These are phyloP conservation scores for Portunus trituberculatus DNA, from an alignment of 1,140 invertebrate genomes.

Conservation along the genomic window DNA sequence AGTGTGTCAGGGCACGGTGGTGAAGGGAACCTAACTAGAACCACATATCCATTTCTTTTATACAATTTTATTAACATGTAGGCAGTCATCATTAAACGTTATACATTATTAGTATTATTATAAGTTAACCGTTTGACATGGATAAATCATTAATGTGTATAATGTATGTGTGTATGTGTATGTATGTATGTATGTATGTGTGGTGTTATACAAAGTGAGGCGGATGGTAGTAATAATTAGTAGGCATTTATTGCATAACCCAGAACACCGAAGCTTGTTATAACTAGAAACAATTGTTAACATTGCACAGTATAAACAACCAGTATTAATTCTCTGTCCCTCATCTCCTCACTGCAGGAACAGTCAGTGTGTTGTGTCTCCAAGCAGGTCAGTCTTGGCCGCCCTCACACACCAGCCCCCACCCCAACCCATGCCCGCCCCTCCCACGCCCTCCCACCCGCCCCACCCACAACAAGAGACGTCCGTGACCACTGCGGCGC, in stretches of 20 bases:
- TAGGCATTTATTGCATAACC: constrained; percentile 13
- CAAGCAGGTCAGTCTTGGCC: too few species aligned
- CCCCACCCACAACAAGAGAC: too few species aligned
- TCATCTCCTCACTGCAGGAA: not conserved
- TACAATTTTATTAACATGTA: constrained; percentile 24
- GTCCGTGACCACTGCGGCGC: too few species aligned
- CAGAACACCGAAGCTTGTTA: not conserved
- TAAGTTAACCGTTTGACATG: not conserved
- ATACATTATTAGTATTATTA: constrained; percentile 1
- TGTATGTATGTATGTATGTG: not conserved
- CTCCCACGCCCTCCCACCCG: too few species aligned
- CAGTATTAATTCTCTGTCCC: not conserved
- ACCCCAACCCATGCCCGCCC: too few species aligned
- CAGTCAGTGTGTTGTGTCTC: too few species aligned
- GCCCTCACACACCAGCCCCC: too few species aligned
- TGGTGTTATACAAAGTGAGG: not conserved
- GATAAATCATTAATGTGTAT: not conserved
- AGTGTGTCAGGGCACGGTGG: too few species aligned
- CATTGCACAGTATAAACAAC: constrained; percentile 12
- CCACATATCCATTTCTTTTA: not conserved
- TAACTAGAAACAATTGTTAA: not conserved
- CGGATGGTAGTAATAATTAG: not conserved
- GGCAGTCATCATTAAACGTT: not conserved
- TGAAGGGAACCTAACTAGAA: not conserved
- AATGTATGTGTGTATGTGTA: not conserved